A percentile compares a stretch with the other conserved stretches of the same genome.
phyloP scores from a whole-genome alignment of 2,888 invertebrate genomes.

The Eupithecia dodoneata region DNA sequence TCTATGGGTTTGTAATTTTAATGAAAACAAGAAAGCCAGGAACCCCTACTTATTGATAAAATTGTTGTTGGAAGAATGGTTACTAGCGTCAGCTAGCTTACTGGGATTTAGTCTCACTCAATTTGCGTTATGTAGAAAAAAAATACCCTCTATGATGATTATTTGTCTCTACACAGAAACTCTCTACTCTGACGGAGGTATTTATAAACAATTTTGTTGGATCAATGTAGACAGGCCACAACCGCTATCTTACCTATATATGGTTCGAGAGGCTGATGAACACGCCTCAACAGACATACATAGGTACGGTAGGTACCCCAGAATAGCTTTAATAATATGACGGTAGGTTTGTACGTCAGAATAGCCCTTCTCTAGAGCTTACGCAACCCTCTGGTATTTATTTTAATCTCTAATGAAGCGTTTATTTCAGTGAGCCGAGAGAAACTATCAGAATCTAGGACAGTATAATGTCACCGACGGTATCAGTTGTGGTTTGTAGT shows the following conservation, averaged over 20 bases:
- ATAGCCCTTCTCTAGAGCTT: neutral
- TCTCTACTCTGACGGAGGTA: too few species aligned
- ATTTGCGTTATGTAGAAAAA: too few species aligned
- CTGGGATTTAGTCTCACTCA: too few species aligned
- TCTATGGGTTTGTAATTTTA: neutral
- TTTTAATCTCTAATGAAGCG: slow-evolving; percentile 6
- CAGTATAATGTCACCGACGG: neutral
- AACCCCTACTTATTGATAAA: too few species aligned
- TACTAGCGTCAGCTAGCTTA: too few species aligned
- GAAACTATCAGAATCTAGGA: neutral
- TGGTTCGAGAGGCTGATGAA: neutral
- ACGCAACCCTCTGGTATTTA: slow-evolving; percentile 3
- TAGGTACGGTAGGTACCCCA: neutral
- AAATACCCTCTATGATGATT: too few species aligned
- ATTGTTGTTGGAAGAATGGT: too few species aligned
- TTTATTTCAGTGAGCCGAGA: neutral
- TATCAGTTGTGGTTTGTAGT: neutral
- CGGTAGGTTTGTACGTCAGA: neutral
- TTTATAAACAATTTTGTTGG: too few species aligned
- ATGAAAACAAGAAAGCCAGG: neutral
- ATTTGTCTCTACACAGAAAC: too few species aligned
- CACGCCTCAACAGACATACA: neutral
- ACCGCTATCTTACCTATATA: neutral
- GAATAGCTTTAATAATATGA: neutral
- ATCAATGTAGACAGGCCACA: neutral